phyloP scores from a whole-genome alignment of 92 coral and sea anemone species.

The Plumapathes pennacea region DNA sequence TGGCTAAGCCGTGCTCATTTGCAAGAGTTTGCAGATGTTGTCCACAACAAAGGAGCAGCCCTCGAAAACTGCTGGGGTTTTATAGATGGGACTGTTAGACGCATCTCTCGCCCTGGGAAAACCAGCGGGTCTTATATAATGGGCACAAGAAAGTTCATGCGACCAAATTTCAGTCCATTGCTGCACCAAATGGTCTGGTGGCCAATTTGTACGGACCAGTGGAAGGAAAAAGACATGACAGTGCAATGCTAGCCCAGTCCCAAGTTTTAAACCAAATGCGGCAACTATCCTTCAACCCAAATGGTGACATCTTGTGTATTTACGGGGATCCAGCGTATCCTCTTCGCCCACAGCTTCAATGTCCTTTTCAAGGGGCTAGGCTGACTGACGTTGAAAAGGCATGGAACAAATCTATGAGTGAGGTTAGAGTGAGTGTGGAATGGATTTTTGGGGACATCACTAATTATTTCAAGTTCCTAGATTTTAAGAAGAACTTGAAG shows the following conservation, averaged over 20 bases:
- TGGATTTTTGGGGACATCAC: slow-evolving; percentile 41
- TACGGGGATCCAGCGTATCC: slow-evolving; percentile 55
- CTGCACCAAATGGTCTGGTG: too few species aligned
- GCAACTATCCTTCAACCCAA: slow-evolving; percentile 18
- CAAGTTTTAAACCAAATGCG: slow-evolving; percentile 31
- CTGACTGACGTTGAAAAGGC: slow-evolving; percentile 40
- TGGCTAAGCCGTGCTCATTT: slow-evolving; percentile 45
- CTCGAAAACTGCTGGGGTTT: slow-evolving; percentile 52
- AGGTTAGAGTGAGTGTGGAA: slow-evolving; percentile 30
- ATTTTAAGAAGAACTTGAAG: slow-evolving; percentile 54
- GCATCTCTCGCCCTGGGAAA: slow-evolving; percentile 36
- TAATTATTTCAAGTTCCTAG: slow-evolving; percentile 38
- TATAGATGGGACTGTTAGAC: slow-evolving; percentile 29
- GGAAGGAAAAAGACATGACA: slow-evolving; percentile 59
- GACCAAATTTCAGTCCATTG: too few species aligned
- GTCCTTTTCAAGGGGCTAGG: slow-evolving; percentile 53
- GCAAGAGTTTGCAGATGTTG: slow-evolving; percentile 35
- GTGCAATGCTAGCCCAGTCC: slow-evolving; percentile 40
- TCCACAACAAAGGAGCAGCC: slow-evolving; percentile 51
- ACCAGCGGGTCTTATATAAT: too few species aligned
- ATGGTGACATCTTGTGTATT: slow-evolving; percentile 38
- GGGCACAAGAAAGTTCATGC: too few species aligned
- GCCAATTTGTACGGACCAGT: too few species aligned
- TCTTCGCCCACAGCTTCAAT: slow-evolving; percentile 35
- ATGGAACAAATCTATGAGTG: slow-evolving; percentile 40